Conservation (phyloP, 92 coral and sea anemone species). For the Porites cylindrica region DNA sequence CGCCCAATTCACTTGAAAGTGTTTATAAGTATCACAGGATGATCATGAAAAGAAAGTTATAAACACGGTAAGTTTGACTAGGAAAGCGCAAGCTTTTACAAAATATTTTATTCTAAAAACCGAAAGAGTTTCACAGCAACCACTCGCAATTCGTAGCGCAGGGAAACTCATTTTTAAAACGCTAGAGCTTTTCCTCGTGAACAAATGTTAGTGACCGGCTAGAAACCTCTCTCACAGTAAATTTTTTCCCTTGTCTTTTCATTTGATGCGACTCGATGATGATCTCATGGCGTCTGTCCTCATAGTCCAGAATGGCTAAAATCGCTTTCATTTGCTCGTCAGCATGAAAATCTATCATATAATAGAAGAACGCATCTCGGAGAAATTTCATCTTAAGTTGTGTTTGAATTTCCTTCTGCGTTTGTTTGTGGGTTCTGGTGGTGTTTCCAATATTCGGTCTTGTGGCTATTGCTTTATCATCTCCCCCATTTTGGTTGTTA, state of each 20-base stretch:
- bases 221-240: slow-evolving; percentile 94
- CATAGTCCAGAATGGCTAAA: slow-evolving; percentile 93
- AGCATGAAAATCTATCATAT: slow-evolving; percentile 98
- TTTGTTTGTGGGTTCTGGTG: slow-evolving; percentile 48
- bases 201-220: slow-evolving; percentile 94
- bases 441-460: slow-evolving; percentile 32
- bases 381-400: slow-evolving; percentile 91
- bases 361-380: slow-evolving; percentile 96
- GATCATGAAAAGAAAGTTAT: too few relatives aligned
- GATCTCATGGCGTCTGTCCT: slow-evolving; percentile 93
- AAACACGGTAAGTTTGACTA: too few relatives aligned
- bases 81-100: too few relatives aligned
- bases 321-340: slow-evolving; percentile 99
- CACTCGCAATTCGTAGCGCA: too few relatives aligned
- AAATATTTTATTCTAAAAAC: too few relatives aligned
- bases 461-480: slow-evolving; percentile 33
- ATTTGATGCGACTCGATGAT: slow-evolving; percentile 87
- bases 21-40: too few relatives aligned
- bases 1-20: too few relatives aligned
- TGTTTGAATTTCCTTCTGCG: slow-evolving; percentile 81
- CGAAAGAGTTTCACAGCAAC: too few relatives aligned
- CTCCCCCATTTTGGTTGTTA: slow-evolving; percentile 64
- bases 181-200: slow-evolving; percentile 71
- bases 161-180: neutral
- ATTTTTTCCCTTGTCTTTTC: slow-evolving; percentile 90